These are phyloP conservation scores for Xyrichtys novacula DNA, from an alignment of 2,797 vertebrate genomes.

Conservation along the genomic window DNA sequence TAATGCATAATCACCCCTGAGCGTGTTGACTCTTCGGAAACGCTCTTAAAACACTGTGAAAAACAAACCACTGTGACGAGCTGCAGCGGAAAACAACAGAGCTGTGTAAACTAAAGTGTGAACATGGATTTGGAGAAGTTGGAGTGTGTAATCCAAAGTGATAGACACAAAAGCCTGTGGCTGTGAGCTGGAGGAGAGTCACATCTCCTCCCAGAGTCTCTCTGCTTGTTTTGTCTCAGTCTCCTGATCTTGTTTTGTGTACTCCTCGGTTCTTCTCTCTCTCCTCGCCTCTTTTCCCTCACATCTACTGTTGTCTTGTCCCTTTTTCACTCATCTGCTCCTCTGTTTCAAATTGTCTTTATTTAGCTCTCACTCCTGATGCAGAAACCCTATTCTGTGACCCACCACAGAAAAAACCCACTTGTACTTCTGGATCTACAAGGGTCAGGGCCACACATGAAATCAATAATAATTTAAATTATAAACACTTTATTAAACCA, in stretches of 20 bases:
- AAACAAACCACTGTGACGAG: constrained; percentile 32
- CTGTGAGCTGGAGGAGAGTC: constrained; percentile 49
- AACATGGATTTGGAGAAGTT: constrained; percentile 57
- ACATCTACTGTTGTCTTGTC: background rate
- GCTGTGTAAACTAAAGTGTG: constrained; percentile 54
- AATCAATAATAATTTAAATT: too few species aligned
- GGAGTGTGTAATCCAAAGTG: constrained; percentile 61
- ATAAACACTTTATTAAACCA: too few species aligned
- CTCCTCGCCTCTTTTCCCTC: background rate
- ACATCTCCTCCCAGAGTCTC: constrained; percentile 39
- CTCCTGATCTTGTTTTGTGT: constrained; percentile 27
- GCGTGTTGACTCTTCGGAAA: constrained; percentile 38
- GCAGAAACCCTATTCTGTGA: constrained; percentile 4
- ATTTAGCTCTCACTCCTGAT: constrained; percentile 10
- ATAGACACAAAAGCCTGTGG: constrained; percentile 49
- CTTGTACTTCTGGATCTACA: constrained; percentile 4
- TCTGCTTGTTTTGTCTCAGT: constrained; percentile 36
- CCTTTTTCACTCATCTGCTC: constrained; percentile 2
- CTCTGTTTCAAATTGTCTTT: constrained; percentile 3
- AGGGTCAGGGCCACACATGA: background rate
- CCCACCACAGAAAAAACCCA: constrained; percentile 25
- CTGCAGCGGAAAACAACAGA: constrained; percentile 50
- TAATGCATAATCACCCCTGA: constrained; percentile 16
- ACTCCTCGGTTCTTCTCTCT: background rate
- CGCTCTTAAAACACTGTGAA: constrained; percentile 49